Base-by-base conservation (phyloP, 2,888 invertebrate species). In the Sphaerolaimus hirsutus region DNA sequence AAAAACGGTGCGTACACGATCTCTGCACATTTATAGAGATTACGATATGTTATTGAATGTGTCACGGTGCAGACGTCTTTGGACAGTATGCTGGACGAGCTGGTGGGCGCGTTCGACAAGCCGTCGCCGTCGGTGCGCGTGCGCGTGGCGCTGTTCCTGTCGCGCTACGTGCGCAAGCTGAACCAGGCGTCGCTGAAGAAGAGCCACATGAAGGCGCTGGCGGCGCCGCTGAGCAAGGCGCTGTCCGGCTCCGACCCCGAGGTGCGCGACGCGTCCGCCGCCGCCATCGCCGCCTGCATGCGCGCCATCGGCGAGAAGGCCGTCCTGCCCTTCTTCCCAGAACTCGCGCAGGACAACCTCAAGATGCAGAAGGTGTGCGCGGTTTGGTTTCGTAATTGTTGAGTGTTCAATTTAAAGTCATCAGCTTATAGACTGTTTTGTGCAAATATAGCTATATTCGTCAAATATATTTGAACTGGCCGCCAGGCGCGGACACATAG, bases 241-340 rank as follows among this genome's bases (percentile, higher is more conserved):
- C 54, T 57, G 0, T 55, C 52, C 27, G 70, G 74, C 65, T 61
- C 72, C 69, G 87, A 89, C 69, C 82, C 83, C 0, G 73, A 74
- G 1, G 93, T 93, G 0, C 72, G 93, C 56, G 93, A 97, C 61
- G 78, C 79, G 48, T 78, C 87, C 0, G 83, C 83, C 0, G 81
- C 84, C 62, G 89, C 91, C 0, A 66, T 97, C 19, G 97, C 93
- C 12, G 87, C 86, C 0, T 76, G 84, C 1, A 78, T 86, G 70
- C 89, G 87, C 66, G 74, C 89, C 3, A 79, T 91, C 12, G 81
- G 89, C 1, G 91, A 93, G 60, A 87, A 86, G 65, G 75, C 76
- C 36, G 76, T 93, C 73, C 73, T 41, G 21, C 80, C 83, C 0
- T 81, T 83, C 61, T 72, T 91, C 23, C 75, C 76, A 1, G 91